Evolutionary conservation across 2,797 vertebrate genomes (phyloP), one percentile per base, ranked within the genome.

Genomic region (Muscicapa comitata): DNA sequence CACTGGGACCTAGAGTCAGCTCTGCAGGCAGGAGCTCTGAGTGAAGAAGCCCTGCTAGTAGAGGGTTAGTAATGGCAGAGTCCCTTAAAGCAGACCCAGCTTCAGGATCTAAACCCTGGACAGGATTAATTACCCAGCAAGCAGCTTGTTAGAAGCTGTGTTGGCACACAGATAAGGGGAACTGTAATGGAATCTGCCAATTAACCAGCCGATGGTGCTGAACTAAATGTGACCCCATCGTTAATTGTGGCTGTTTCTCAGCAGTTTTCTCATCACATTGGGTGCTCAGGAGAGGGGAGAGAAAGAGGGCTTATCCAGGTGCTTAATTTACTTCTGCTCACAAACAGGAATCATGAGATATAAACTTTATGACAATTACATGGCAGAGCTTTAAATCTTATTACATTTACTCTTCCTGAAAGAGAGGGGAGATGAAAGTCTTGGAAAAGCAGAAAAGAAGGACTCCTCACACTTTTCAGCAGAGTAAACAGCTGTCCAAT

Each of bases 211-310:
- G 66, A 95, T 94, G 94, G 96, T 88, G 96, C 97, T 97, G 98
- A 98, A 98, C 98, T 98, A 97, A 98, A 84, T 35, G 86, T 97
- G 97, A 98, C 97, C 98, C 97, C 83, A 35, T 83, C 94, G 6
- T 96, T 98, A 96, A 97, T 97, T 97, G 97, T 96, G 94, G 92
- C 94, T 96, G 95, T 97, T 98, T 97, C 97, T 97, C 88, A 88
- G 97, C 90, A 93, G 95, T 96, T 98, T 94, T 98, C 96, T 97
- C 97, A 97, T 94, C 84, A 65, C 66, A 63, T 65, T 94, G 91
- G 83, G 89, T 90, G 93, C 92, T 79, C 16, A 2, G 71, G 73
- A 91, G 59, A 91, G 79, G 42, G 58, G 72, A 93, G 82, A 94
- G 81, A 86, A 89, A 93, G 80, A 51, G 71, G 55, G 48, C 71